Evolutionary conservation across 2,113 vertebrate genomes (phyloP).

Genomic region (Megatriorchis doriae): DNA sequence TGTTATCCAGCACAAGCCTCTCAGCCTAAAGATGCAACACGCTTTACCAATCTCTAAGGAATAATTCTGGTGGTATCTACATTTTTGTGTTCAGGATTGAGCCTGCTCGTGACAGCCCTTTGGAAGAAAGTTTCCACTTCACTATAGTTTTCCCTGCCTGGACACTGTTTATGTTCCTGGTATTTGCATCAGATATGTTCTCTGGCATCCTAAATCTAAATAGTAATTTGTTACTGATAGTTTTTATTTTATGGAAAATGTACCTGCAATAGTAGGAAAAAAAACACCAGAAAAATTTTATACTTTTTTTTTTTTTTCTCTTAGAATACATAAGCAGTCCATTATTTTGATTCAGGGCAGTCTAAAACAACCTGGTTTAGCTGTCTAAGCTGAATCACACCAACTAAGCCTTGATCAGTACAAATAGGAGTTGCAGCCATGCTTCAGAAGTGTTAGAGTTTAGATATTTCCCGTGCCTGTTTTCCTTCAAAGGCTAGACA

Average conservation of each 20-base stretch:
- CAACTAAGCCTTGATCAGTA: not conserved
- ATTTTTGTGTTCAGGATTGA: not conserved
- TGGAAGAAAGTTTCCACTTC: not conserved
- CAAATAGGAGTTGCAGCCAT: fast-evolving
- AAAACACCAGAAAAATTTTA: not conserved
- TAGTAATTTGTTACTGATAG: not conserved
- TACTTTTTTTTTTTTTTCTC: not conserved
- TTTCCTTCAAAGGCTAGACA: not conserved
- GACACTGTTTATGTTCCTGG: not conserved
- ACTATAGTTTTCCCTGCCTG: not conserved
- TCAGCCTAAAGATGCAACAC: not conserved
- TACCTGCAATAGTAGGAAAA: not conserved
- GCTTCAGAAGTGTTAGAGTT: not conserved
- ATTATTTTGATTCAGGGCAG: not conserved
- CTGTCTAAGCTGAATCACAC: not conserved
- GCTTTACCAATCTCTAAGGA: not conserved
- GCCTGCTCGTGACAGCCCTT: not conserved
- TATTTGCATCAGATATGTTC: not conserved
- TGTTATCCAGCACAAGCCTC: not conserved
- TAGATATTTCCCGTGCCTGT: no score
- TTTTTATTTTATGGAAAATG: not conserved
- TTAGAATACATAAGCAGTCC: not conserved
- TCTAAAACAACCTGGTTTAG: not conserved
- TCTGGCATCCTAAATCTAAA: not conserved
- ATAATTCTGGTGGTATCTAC: not conserved